These are phyloP conservation scores for Leptinotarsa rubiginosa DNA, from an alignment of 2,888 invertebrate species.

Conservation along the genomic window DNA sequence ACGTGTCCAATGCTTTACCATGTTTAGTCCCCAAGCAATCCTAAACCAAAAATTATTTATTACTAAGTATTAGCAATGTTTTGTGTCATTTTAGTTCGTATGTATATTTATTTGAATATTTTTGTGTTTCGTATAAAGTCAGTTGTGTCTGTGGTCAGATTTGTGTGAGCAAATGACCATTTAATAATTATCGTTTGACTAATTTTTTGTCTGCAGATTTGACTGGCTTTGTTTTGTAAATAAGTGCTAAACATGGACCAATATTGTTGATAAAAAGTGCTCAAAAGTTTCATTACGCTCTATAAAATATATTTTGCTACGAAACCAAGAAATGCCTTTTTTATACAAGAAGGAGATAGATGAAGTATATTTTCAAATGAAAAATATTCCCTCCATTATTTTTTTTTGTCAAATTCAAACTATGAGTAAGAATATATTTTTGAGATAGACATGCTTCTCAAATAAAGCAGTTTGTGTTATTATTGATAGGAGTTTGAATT, in stretches of 20 bases:
- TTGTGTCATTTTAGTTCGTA: conserved; percentile 55
- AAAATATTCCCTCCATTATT: conserved; percentile 64
- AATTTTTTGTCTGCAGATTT: conserved; percentile 24
- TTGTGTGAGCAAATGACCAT: background rate
- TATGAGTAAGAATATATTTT: conserved; percentile 51
- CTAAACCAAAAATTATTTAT: conserved; percentile 58
- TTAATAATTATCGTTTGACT: conserved; percentile 7
- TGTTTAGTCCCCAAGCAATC: conserved; percentile 53
- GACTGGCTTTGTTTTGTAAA: conserved; percentile 39
- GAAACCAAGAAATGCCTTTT: conserved; percentile 61
- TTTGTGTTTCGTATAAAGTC: conserved; percentile 34
- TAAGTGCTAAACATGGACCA: conserved; percentile 57
- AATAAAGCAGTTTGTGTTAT: conserved; percentile 67
- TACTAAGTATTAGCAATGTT: conserved; percentile 49
- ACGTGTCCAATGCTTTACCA: conserved; percentile 51
- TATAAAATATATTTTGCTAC: conserved; percentile 56
- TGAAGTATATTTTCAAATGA: conserved; percentile 55
- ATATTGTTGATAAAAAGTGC: conserved; percentile 50
- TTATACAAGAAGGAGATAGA: conserved; percentile 47
- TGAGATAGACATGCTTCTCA: conserved; percentile 61
- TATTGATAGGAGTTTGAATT: conserved; percentile 54
- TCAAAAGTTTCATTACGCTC: conserved; percentile 43
- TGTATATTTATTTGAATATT: conserved; percentile 50
- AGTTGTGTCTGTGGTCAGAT: conserved; percentile 26
- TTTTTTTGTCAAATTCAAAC: conserved; percentile 57